Evolutionary conservation across 2,888 invertebrate genomes (phyloP).

Genomic region (Leptopilina myrica): DNA sequence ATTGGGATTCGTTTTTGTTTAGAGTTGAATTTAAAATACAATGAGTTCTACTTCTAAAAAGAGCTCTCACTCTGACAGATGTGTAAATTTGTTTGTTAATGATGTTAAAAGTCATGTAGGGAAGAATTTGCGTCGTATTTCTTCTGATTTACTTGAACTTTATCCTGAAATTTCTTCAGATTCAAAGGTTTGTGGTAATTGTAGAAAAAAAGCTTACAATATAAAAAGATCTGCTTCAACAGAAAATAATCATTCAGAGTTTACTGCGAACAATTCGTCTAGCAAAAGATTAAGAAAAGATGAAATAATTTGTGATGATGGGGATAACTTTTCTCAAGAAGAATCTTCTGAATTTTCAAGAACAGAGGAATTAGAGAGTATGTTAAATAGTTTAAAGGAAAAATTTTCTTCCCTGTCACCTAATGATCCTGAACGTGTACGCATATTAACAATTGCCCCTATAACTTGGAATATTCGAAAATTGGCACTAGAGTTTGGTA

Average conservation of each 20-base stretch:
- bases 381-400: not conserved
- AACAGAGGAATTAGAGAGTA: not conserved
- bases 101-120: not conserved
- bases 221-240: not conserved
- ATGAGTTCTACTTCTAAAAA: too few species aligned
- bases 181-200: not conserved
- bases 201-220: not conserved
- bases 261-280: not conserved
- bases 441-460: too few species aligned
- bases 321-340: not conserved
- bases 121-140: constrained; percentile 1
- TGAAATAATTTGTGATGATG: not conserved
- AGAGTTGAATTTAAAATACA: too few species aligned
- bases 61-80: not conserved
- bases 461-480: too few species aligned
- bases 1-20: too few species aligned
- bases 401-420: not conserved
- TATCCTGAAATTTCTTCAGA: not conserved
- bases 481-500: too few species aligned
- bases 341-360: not conserved
- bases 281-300: not conserved
- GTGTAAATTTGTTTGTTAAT: not conserved
- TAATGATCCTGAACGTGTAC: too few species aligned
- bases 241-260: not conserved
- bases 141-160: not conserved